Evolutionary conservation across 2,888 invertebrate species (phyloP), one percentile per base, ranked within the genome.

Genomic region (Lithophane leautieri): DNA sequence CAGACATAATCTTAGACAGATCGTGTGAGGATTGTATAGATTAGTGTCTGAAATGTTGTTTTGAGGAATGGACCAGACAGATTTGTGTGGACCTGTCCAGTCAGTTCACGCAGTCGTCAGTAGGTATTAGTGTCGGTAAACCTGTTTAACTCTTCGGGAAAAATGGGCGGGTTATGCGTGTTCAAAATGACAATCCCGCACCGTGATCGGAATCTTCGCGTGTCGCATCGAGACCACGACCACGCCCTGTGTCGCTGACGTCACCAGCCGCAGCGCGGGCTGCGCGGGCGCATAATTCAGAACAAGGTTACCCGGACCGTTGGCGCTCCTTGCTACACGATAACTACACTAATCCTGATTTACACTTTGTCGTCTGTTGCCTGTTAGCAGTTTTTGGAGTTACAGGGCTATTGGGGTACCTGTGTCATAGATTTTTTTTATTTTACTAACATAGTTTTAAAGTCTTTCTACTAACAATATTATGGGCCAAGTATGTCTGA

Each of bases 191-290:
- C 25, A 58, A 44, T 75, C 34, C 42, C 54, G 42, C 22, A 44
- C 34, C 54, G 6, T 44, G 44, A 44, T 44, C 47, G 60, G 52
- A 73, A 79, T 72, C 78, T 28, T 58, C 56, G 66, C 56, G 44
- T 44, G 61, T 52, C 52, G 52, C 14, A 66, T 42, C 61, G 40
- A 52, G 69, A 54, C 47, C 50, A 50, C 83, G 84, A 78, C 87
- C 88, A 87, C 89, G 85, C 88, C 87, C 84, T 81, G 56, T 79
- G 84, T 77, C 77, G 79, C 61, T 90, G 84, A 89, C 89, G 90
- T 87, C 88, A 89, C n/a, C 81, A 47, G 75, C 12, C 28, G 22
- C 65, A 50, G 66, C 65, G 52, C 63, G 63, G 63, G 40, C 73
- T 44, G 75, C 76, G 87, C 82, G 71, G 70, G 83, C 88, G 88